Conservation (phyloP, 2,113 vertebrate species). For the Toxotes chatareus region DNA sequence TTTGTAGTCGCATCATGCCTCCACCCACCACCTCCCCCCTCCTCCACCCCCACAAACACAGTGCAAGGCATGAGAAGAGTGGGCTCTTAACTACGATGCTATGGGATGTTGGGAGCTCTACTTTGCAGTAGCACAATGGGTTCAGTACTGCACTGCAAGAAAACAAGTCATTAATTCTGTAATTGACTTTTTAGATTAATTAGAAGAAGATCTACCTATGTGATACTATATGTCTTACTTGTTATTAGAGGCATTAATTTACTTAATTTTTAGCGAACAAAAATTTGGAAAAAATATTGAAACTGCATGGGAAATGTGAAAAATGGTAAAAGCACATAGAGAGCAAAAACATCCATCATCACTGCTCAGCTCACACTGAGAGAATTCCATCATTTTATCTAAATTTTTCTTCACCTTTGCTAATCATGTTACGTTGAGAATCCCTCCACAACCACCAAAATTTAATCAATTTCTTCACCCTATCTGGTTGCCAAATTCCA, state of each 20-base stretch:
- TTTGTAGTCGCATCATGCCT: constrained; percentile 51
- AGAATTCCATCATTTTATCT: background rate
- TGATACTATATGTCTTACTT: no score
- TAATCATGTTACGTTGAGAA: background rate
- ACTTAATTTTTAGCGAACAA: background rate
- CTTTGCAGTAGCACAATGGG: constrained; percentile 11
- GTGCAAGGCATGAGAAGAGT: constrained; percentile 11
- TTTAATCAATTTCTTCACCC: background rate
- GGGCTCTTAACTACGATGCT: constrained; percentile 10
- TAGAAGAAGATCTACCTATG: background rate
- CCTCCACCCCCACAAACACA: constrained; percentile 27
- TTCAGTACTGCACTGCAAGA: background rate
- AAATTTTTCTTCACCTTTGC: background rate
- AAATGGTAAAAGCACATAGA: background rate
- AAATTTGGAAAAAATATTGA: background rate
- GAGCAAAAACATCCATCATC: background rate
- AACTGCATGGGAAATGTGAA: background rate
- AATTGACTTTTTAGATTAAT: background rate
- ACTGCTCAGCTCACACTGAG: background rate
- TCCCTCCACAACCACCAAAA: no score
- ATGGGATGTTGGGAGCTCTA: constrained; percentile 35
- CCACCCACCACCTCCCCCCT: constrained; percentile 10
- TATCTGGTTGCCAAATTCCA: background rate
- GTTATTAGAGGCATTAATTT: no score
- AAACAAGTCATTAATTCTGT: constrained; percentile 10